Evolutionary conservation across 2,797 vertebrate species (phyloP).

Genomic region (Amniataba percoides): DNA sequence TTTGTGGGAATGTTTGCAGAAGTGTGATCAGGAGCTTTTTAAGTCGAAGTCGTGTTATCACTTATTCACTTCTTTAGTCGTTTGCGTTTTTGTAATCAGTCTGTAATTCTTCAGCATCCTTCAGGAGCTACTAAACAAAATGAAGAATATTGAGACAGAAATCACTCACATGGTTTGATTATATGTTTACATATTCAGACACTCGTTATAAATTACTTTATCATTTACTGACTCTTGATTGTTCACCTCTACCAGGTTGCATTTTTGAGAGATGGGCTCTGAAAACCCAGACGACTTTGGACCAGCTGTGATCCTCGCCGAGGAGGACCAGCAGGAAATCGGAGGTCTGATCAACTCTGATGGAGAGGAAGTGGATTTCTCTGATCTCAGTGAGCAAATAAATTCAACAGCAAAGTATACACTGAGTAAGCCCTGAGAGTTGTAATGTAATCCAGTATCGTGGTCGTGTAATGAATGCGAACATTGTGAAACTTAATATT

Average conservation of each 20-base stretch:
- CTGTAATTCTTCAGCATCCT: too few relatives aligned
- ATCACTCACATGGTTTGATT: not conserved
- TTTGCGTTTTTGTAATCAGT: not conserved
- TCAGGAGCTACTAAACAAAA: not conserved
- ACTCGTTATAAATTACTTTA: not conserved
- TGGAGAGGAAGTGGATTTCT: constrained; percentile 82
- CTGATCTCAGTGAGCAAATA: constrained; percentile 69
- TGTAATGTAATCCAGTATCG: not conserved
- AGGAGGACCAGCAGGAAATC: constrained; percentile 77
- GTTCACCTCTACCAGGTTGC: constrained; percentile 34
- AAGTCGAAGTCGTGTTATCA: not conserved
- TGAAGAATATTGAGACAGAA: not conserved
- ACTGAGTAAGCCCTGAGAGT: too few relatives aligned
- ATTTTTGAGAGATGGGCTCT: constrained; percentile 75
- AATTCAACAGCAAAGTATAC: not conserved
- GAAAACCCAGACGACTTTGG: constrained; percentile 75
- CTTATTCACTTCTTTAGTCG: not conserved
- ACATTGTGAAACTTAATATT: not conserved
- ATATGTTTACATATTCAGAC: not conserved
- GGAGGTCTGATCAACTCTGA: constrained; percentile 84
- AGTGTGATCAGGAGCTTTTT: not conserved
- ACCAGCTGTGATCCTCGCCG: constrained; percentile 55
- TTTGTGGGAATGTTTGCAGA: not conserved
- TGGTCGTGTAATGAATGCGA: not conserved
- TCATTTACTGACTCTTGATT: constrained; percentile 4